Base-by-base conservation (phyloP, 2,797 vertebrate species). In the Glyptemys insculpta region DNA sequence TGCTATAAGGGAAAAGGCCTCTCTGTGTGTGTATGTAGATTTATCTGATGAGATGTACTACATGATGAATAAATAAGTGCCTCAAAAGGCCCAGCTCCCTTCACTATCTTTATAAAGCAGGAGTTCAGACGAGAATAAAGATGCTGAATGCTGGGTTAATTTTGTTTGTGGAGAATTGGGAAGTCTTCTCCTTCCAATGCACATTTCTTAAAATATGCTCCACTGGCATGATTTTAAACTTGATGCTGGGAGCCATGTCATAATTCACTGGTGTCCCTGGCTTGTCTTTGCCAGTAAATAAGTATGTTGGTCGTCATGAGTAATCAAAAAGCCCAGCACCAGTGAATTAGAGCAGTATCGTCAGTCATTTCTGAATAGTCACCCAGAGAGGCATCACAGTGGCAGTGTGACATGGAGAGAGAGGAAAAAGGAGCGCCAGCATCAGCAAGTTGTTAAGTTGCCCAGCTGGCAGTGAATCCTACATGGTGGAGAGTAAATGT, bases 301-400 rank as follows among this genome's bases (percentile, higher is more conserved):
- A 52, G 18, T 65, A 72, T 37, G 47, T 87, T 92, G 16, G 3
- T 94, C 81, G 27, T 91, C 81, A 88, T 16, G 2, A 93, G 87
- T 89, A 90, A 86, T 89, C 53, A 72, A 10, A 81, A 92, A n/a
- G 2, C 62, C 31, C 12, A 37, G 80, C 72, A 47, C 72, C 86
- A 31, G 65, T n/a, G 34, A n/a, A 49, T 88, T 78, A 68, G 47
- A 44, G 41, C 72, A 84, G 27, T 56, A 79, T n/a, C 81, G 25
- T 92, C 85, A 83, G 25, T 82, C 53, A 78, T 95, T 96, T 88
- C 79, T 50, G 85, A 72, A n/a, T n/a, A 65, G 62, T 65, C 16
- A n/a, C 16, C 62, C 34, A 9, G 65, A 68, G n/a, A 37, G 9
- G 34, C n/a, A 68, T 37, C n/a, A 37, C 65, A 5, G 18, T n/a